Conservation (phyloP, 2,797 vertebrate genomes). For the Coccyzus lansbergi region DNA sequence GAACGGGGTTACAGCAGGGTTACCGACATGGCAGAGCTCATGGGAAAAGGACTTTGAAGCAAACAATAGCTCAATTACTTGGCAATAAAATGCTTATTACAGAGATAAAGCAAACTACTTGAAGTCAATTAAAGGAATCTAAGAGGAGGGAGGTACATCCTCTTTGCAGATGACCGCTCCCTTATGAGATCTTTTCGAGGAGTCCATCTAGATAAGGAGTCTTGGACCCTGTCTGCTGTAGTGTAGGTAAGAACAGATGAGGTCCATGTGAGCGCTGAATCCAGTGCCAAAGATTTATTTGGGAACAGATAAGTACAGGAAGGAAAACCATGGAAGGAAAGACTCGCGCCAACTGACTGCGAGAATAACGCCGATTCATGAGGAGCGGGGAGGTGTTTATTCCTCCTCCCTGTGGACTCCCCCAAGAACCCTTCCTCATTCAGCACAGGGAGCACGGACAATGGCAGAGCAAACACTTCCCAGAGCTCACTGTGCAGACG, state of each 20-base stretch:
- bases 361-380: neutral
- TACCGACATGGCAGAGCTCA: neutral
- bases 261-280: fast-evolving
- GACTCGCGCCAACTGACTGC: neutral
- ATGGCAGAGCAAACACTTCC: neutral
- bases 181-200: neutral
- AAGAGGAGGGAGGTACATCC: neutral
- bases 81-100: constrained; percentile 39
- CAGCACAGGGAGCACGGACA: neutral
- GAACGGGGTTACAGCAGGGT: neutral
- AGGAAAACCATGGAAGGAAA: neutral
- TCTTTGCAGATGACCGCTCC: constrained; percentile 1
- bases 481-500: neutral
- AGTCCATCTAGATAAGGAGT: neutral
- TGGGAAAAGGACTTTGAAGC: neutral
- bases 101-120: constrained; percentile 32
- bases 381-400: fast-evolving
- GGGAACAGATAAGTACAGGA: neutral
- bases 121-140: constrained; percentile 42
- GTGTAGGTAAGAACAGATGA: neutral
- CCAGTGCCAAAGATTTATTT: neutral
- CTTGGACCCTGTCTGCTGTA: neutral
- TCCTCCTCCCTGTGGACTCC: neutral
- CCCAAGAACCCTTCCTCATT: neutral
- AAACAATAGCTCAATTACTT: constrained; percentile 36